Percentiles rank a stretch among this genome's conserved stretches.
These are phyloP conservation scores for Leuciscus idus DNA, from an alignment of 2,113 vertebrate species.

Conservation along the genomic window DNA sequence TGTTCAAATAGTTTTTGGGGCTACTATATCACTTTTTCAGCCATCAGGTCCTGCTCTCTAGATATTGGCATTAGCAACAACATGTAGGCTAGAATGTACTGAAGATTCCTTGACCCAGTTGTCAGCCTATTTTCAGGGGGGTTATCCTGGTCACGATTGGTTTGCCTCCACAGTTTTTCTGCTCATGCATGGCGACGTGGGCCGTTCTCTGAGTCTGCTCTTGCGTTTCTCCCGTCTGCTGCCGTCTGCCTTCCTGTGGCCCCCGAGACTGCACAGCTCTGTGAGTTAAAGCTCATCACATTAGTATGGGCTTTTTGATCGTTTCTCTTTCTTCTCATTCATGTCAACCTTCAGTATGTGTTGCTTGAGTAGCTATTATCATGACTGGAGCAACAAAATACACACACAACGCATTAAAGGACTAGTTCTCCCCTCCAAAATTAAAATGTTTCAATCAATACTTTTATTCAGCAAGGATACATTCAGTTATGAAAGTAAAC, in stretches of 20 bases:
- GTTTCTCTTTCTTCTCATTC: background rate
- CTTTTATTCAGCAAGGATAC: background rate
- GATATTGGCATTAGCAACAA: too few species aligned
- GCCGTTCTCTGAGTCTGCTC: conserved; percentile 80
- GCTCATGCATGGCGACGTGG: conserved; percentile 83
- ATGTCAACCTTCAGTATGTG: conserved; percentile 5
- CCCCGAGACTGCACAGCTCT: conserved; percentile 83
- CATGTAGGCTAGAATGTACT: background rate
- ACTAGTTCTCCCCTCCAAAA: too few species aligned
- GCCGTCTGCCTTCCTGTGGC: conserved; percentile 90
- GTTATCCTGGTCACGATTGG: conserved; percentile 86
- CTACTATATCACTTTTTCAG: background rate
- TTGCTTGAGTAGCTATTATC: background rate
- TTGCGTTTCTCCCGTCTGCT: conserved; percentile 83
- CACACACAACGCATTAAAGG: background rate
- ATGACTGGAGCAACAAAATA: background rate
- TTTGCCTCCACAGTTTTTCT: conserved; percentile 89
- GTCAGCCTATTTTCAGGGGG: conserved; percentile 78
- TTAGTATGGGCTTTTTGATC: background rate
- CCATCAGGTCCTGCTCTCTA: background rate
- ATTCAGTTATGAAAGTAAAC: background rate
- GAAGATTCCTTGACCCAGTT: conserved; percentile 78
- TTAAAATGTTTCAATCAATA: background rate
- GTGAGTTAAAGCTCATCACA: conserved; percentile 75
- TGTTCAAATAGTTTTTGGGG: background rate